Evolutionary conservation across 2,797 vertebrate genomes (phyloP), one percentile per base, ranked within the genome.

Genomic region (Acipenser oxyrinchus): DNA sequence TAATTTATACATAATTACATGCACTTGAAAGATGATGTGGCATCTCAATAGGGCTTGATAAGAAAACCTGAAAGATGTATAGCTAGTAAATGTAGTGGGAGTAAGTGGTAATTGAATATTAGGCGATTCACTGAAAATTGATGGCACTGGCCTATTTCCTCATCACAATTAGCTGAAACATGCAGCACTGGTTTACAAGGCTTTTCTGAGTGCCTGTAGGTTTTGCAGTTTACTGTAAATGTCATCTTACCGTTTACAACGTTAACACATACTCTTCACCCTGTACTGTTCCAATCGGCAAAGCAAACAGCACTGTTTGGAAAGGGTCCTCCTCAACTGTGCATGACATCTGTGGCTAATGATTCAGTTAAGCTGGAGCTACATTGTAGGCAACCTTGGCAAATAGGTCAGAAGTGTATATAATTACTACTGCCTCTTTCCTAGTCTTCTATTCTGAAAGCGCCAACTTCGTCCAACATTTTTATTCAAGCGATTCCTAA

Each of bases 261-360:
- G 71, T 55, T 68, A 74, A 65, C 15, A 8, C 71, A 60, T 53
- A 12, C 80, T 73, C 79, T 73, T 81, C 74, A 77, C 67, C 74
- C 59, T 72, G 60, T 69, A 72, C 70, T 71, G 70, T 69, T 49
- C 73, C 84, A 90, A 90, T 90, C 86, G 89, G 76, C 73, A 84
- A 79, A 82, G 72, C 84, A 89, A 90, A 91, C 84, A 85, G 15
- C 48, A 51, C 2, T 66, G 84, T 91, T 89, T 88, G 81, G 72
- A 73, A 67, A 82, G 71, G 68, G 71, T 50, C 37, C 37, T 67
- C 63, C 67, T 63, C 71, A 23, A 11, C 62, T 63, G 48, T 60
- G 23, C 51, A 4, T 10, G 71, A 74, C 88, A 89, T 82, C 83
- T 88, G 84, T 82, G 67, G 64, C 78, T 69, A 76, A 79, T 67